Evolutionary conservation across 2,797 vertebrate species (phyloP).

Genomic region (Bradypus variegatus): DNA sequence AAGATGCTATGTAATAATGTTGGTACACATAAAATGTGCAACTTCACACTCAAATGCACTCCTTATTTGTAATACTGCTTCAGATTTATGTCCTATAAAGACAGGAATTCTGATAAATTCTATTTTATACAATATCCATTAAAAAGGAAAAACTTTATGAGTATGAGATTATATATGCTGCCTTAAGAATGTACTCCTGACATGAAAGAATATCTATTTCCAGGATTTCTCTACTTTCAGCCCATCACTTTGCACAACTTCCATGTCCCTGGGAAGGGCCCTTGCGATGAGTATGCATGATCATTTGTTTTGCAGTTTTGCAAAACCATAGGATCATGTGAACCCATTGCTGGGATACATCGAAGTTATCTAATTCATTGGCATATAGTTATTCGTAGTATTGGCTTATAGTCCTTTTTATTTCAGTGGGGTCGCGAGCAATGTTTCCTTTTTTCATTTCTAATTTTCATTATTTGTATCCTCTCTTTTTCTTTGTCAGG

Average conservation of each 20-base stretch:
- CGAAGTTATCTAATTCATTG: too few species aligned
- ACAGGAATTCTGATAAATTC: not conserved
- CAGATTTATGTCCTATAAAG: not conserved
- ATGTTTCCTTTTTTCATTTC: too few species aligned
- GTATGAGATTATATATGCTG: not conserved
- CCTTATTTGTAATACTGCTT: not conserved
- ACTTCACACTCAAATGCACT: not conserved
- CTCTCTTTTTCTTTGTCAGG: too few species aligned
- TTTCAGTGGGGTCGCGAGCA: too few species aligned
- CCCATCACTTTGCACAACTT: not conserved
- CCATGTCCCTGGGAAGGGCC: not conserved
- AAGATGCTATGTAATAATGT: too few species aligned
- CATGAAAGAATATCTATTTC: not conserved
- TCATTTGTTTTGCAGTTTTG: not conserved
- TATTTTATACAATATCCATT: not conserved
- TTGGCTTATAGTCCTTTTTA: too few species aligned
- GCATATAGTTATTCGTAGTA: too few species aligned
- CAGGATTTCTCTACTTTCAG: not conserved
- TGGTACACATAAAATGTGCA: not conserved
- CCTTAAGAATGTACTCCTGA: not conserved
- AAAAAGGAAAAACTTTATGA: not conserved
- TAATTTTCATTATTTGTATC: too few species aligned
- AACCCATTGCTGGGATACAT: not conserved
- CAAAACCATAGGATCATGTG: not conserved
- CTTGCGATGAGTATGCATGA: not conserved